These are phyloP conservation scores for Hoplostethus atlanticus DNA, from an alignment of 2,797 vertebrate genomes.

Conservation along the genomic window DNA sequence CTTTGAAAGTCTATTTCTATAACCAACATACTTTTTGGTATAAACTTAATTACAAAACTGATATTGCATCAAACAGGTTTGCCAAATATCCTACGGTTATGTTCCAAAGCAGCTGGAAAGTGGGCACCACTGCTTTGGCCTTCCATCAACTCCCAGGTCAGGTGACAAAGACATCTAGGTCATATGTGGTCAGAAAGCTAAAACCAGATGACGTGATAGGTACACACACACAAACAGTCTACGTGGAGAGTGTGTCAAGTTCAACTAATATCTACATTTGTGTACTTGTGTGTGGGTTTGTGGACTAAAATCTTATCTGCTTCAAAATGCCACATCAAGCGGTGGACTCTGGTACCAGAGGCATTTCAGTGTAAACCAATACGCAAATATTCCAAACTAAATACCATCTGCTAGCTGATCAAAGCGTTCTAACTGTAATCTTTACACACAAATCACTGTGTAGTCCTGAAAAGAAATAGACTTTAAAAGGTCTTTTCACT, in stretches of 20 bases:
- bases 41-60: neutral
- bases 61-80: neutral
- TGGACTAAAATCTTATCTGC: neutral
- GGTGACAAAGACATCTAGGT: slow-evolving; percentile 40
- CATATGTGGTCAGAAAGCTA: slow-evolving; percentile 35
- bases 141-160: slow-evolving; percentile 33
- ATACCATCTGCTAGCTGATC: neutral
- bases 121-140: slow-evolving; percentile 20
- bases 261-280: neutral
- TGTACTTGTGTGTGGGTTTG: neutral
- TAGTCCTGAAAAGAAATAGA: too few relatives aligned
- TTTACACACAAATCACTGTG: slow-evolving; percentile 7
- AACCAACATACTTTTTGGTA: neutral
- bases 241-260: neutral
- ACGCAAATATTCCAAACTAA: neutral
- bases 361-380: neutral
- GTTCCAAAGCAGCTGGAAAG: slow-evolving; percentile 11
- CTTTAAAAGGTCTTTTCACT: too few relatives aligned
- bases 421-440: neutral
- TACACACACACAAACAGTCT: neutral
- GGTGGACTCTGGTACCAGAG: neutral
- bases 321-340: neutral
- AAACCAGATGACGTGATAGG: slow-evolving; percentile 45
- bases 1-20: neutral
- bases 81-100: neutral